A percentile compares a stretch with the other conserved stretches of the same genome.
phyloP scores from a whole-genome alignment of 1,140 invertebrate species.

The Wiebesia pumilae region DNA sequence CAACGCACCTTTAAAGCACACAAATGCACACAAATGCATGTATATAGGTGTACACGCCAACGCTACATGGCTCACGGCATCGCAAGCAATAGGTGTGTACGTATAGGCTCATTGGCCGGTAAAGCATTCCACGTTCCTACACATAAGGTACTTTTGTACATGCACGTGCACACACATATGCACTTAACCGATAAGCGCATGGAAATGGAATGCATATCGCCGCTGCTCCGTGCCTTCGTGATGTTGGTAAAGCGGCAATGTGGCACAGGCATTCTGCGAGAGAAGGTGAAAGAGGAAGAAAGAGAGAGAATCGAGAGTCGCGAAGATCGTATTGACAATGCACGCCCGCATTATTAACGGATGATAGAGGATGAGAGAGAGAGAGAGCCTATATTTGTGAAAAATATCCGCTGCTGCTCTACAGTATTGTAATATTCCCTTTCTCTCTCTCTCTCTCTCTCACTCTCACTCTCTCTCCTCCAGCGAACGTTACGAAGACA shows the following conservation, averaged over 20 bases:
- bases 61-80: neutral
- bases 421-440: too few relatives aligned
- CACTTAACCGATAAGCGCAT: neutral
- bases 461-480: too few relatives aligned
- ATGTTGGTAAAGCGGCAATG: too few relatives aligned
- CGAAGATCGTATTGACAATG: neutral
- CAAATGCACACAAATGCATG: neutral
- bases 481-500: too few relatives aligned
- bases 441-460: too few relatives aligned
- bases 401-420: too few relatives aligned
- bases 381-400: neutral
- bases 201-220: neutral
- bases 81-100: neutral
- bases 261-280: too few relatives aligned
- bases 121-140: conserved; percentile 1
- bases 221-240: too few relatives aligned
- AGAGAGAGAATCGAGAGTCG: neutral
- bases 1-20: too few relatives aligned
- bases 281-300: neutral
- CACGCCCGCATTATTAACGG: neutral
- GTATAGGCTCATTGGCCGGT: neutral
- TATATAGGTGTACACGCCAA: neutral
- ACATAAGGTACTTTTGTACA: neutral
- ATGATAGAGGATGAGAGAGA: neutral
- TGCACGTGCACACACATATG: neutral